Percentiles rank a stretch among this genome's conserved stretches.
phyloP scores from a whole-genome alignment of 2,888 invertebrate species.

The Didymodactylos carnosus region DNA sequence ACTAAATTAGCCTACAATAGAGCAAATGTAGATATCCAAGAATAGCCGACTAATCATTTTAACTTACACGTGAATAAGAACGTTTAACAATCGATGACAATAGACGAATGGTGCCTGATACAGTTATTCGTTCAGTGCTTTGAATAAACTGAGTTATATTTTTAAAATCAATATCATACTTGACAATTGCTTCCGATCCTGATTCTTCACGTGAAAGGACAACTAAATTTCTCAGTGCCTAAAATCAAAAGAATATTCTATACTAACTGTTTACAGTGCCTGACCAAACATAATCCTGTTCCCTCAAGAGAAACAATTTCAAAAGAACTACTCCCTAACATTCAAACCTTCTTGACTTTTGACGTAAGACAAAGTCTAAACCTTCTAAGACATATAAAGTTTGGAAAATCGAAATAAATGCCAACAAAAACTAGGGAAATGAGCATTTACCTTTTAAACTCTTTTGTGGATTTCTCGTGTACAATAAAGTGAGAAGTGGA shows the following conservation, averaged over 20 bases:
- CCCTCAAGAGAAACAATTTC: too few species aligned
- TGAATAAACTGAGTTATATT: not conserved
- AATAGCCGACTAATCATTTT: not conserved
- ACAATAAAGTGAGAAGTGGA: too few species aligned
- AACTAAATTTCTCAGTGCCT: conserved; percentile 11
- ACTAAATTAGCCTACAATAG: not conserved
- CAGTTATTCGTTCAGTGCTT: not conserved
- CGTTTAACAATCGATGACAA: conserved; percentile 13
- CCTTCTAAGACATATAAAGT: too few species aligned
- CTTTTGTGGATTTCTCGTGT: too few species aligned
- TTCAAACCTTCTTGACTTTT: too few species aligned
- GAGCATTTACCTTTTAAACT: too few species aligned
- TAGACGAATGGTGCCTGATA: not conserved
- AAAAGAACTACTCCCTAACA: too few species aligned
- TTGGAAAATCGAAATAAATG: too few species aligned
- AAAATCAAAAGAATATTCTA: not conserved
- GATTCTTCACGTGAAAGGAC: conserved; percentile 5
- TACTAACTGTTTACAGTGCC: not conserved
- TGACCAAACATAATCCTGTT: too few species aligned
- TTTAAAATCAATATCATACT: not conserved
- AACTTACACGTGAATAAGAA: conserved; percentile 3
- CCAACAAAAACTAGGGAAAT: too few species aligned
- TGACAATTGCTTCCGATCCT: conserved; percentile 1
- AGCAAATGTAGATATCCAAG: not conserved
- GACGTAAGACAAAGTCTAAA: too few species aligned